Base-by-base conservation (phyloP, 2,888 invertebrate species). In the Phalera bucephala region DNA sequence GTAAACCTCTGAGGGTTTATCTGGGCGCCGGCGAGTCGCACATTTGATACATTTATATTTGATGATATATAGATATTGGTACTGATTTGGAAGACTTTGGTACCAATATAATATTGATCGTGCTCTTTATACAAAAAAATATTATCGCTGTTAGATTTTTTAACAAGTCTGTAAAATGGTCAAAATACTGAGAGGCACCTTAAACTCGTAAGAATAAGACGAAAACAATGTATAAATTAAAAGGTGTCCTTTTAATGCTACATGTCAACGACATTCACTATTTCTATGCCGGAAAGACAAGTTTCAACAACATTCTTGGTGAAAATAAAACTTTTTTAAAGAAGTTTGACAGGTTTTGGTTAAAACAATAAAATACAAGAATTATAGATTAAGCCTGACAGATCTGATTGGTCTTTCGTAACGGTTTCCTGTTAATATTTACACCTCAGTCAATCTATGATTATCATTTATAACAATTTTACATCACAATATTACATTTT, bases 301-400 rank as follows among this genome's bases (percentile, higher is more conserved):
- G 37, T 34, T 43, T 36, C 31, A 22, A 21, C 25, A 30, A 30
- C 20, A 33, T 45, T 51, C 36, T 52, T 21, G 3, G 36, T 45
- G 36, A 33, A 17, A 34, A 29, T 27, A 34, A 15, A 27, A 29
- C 21, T 23, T 29, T 17, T 33, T 15, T 22, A 23, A 39, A 45
- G 41, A 39, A 15, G 45, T 41, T 48, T 15, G 35, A 52, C 55
- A 37, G 52, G 55, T 57, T 61, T 44, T 32, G 12, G 33, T 35
- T 47, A 38, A 44, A 48, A 60, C 51, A 67, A 67, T 67, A 67
- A 67, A 67, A 62, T 59, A 44, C 42, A 36, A 36, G 40, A 59
- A 46, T 51, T 64, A 66, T 64, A 40, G 48, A 33, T 36, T 15
- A 31, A 26, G 14, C 29, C 39, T 56, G 67, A 58, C 69, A 55